Base-by-base conservation (phyloP, 2,888 invertebrate species). In the Odontocerum albicorne region DNA sequence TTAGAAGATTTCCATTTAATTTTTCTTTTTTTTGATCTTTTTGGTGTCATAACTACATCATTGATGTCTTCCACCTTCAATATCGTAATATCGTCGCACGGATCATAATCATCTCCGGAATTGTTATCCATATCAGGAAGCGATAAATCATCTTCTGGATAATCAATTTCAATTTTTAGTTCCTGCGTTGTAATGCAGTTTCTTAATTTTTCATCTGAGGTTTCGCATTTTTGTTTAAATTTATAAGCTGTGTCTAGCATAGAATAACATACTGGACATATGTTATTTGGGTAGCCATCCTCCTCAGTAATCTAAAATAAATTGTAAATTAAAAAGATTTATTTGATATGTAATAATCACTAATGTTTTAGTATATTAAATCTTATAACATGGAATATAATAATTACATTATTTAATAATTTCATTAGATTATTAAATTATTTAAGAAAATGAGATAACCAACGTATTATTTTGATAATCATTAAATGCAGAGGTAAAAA, bases 201-300 rank as follows among this genome's bases (percentile, higher is more conserved):
- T 31, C 61, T 35, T 12, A 61, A 42, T 22, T 57, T 59, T 1
- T 35, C 8, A 46, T 61, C 61, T 1, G 61, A 53, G 15, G 44
- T 17, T 52, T 61, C 61, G 39, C 61, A 61, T 55, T 45, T 57
- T 22, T 47, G 54, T 55, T 59, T 59, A 20, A 61, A 61, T 40
- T 61, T 59, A 39, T 59, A 57, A 8, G 61, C 61, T 2, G 57
- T 61, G 27, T 55, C 51, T 2, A 62, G 44, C 60, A 62, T 60
- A 7, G 38, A 42, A 53, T 60, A 55, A 35, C 62, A 62, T 2
- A 53, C n/a, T 19, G 55, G 42, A 33, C 62, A 62, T 22, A 62
- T 62, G 13, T 33, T 36, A 20, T 43, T 55, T 7, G 62, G 62
- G 54, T 38, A 62, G 6, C 51, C 55, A 50, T 62, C 62, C 13